phyloP scores from a whole-genome alignment of 1,140 invertebrate genomes.

The Teleopsis dalmanni region DNA sequence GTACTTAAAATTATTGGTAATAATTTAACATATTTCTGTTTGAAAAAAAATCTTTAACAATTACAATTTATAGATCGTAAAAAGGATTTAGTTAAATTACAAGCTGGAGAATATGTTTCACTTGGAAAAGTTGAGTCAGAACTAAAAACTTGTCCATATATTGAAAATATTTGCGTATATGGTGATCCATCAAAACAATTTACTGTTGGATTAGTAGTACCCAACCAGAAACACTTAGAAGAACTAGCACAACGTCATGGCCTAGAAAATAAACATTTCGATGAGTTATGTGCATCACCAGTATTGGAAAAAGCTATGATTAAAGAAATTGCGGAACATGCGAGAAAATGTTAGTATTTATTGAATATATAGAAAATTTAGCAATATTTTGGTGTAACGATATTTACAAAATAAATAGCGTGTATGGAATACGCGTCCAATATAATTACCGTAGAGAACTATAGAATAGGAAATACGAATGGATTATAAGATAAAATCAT shows the following conservation, averaged over 20 bases:
- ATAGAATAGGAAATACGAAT: too few relatives aligned
- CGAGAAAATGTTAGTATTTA: slow-evolving; percentile 66
- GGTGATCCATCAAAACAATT: slow-evolving; percentile 78
- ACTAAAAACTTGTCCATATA: slow-evolving; percentile 83
- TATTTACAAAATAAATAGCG: too few relatives aligned
- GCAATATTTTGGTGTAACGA: too few relatives aligned
- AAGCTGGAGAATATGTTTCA: slow-evolving; percentile 95
- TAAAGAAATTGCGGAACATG: slow-evolving; percentile 69
- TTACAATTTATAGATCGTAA: slow-evolving; percentile 87
- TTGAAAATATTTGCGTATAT: slow-evolving; percentile 96
- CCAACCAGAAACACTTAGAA: slow-evolving; percentile 64
- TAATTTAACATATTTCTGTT: slow-evolving; percentile 15
- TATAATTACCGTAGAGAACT: too few relatives aligned
- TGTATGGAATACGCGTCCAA: too few relatives aligned
- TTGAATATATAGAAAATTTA: too few relatives aligned
- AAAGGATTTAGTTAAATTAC: slow-evolving; percentile 96
- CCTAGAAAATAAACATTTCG: slow-evolving; percentile 53
- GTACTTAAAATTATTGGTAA: slow-evolving; percentile 93
- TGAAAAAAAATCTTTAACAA: slow-evolving; percentile 4
- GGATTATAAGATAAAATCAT: too few relatives aligned
- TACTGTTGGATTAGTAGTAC: slow-evolving; percentile 86
- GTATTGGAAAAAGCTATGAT: slow-evolving; percentile 70
- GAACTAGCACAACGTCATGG: slow-evolving; percentile 60
- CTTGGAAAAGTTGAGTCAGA: slow-evolving; percentile 86
- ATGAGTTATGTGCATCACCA: slow-evolving; percentile 65